phyloP scores from a whole-genome alignment of 2,113 vertebrate genomes.

The Paramormyrops kingsleyae region DNA sequence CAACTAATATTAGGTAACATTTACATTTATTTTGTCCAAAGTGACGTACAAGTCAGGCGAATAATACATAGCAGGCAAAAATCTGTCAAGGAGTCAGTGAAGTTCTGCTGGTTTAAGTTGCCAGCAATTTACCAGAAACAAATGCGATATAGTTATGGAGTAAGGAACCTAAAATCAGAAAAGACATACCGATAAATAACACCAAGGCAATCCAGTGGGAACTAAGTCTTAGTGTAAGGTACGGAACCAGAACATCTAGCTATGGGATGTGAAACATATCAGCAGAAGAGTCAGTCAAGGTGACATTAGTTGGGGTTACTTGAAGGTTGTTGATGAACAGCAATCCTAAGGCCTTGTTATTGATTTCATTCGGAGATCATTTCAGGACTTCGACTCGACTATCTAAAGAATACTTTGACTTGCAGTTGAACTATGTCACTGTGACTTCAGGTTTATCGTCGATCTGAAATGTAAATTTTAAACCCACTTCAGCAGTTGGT shows the following conservation, averaged over 20 bases:
- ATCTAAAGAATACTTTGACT: not conserved
- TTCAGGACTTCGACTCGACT: not conserved
- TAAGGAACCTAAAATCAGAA: not conserved
- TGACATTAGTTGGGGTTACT: not conserved
- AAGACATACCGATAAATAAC: not conserved
- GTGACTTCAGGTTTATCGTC: not conserved
- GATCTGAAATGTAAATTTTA: not conserved
- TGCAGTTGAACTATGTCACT: not conserved
- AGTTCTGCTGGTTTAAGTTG: not conserved
- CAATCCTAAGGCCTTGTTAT: not conserved
- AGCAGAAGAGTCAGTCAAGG: not conserved
- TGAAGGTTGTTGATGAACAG: not conserved
- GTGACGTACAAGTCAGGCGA: not conserved
- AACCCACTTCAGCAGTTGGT: not conserved
- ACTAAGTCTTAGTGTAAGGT: not conserved
- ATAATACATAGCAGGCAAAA: not conserved
- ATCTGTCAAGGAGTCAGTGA: not conserved
- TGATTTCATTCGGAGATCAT: not conserved
- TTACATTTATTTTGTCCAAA: not conserved
- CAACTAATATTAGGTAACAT: not conserved
- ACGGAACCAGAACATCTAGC: not conserved
- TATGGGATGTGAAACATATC: not conserved
- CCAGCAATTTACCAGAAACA: not conserved
- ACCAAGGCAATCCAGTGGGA: not conserved
- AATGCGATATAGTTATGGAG: not conserved